phyloP scores from a whole-genome alignment of 2,113 vertebrate species.

The Marmota monax region DNA sequence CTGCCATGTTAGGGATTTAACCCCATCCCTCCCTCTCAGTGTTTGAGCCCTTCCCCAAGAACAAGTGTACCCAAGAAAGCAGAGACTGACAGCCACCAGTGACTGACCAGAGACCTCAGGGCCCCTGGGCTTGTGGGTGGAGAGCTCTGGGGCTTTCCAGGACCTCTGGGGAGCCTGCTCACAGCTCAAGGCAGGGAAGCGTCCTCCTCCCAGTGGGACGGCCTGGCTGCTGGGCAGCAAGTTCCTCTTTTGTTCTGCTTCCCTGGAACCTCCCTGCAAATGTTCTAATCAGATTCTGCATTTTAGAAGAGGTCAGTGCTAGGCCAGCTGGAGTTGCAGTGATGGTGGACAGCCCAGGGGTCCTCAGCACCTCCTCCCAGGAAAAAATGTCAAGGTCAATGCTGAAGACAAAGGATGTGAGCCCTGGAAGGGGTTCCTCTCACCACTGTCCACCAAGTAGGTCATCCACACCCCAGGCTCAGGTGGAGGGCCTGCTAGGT shows the following conservation, averaged over 20 bases:
- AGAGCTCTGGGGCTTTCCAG: conserved; percentile 58
- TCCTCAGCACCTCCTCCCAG: neutral
- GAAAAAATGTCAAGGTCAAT: conserved; percentile 16
- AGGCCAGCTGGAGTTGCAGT: neutral
- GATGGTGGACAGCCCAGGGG: neutral
- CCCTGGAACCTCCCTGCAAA: conserved; percentile 21
- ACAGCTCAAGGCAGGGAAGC: conserved; percentile 10
- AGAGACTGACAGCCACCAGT: conserved; percentile 4
- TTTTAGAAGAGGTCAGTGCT: neutral
- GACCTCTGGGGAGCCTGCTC: conserved; percentile 59
- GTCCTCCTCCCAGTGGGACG: conserved; percentile 48
- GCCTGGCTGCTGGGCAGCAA: conserved; percentile 23
- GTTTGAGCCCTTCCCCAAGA: conserved; percentile 51
- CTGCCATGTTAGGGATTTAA: conserved; percentile 82
- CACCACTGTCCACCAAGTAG: neutral
- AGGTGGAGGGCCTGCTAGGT: neutral
- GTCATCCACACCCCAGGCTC: fast-evolving
- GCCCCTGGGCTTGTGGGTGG: neutral
- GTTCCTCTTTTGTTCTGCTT: conserved; percentile 69
- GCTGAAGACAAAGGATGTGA: neutral
- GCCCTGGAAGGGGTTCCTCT: neutral
- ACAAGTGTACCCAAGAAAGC: conserved; percentile 40
- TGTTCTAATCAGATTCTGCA: conserved; percentile 55
- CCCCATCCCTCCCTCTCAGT: conserved; percentile 77
- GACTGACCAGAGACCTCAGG: neutral